Conservation (phyloP, 2,797 vertebrate genomes). For the Peromyscus eremicus region DNA sequence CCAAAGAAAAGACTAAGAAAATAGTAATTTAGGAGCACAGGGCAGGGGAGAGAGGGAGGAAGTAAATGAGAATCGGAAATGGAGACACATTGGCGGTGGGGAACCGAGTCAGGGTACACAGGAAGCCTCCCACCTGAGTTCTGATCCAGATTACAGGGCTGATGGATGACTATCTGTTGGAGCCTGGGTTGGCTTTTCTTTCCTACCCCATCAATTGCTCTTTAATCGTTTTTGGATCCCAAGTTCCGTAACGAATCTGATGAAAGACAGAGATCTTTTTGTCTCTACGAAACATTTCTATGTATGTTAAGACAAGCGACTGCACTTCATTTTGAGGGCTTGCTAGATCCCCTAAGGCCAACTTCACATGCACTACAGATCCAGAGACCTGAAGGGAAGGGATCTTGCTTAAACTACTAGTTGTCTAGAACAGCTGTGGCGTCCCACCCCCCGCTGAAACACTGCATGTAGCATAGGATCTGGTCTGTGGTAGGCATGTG, state of each 20-base stretch:
- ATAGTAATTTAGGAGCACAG: neutral
- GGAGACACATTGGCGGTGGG: neutral
- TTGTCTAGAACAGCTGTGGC: neutral
- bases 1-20: slow-evolving; percentile 35
- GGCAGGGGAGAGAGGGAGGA: neutral
- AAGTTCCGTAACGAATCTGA: neutral
- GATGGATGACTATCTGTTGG: neutral
- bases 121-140: neutral
- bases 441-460: neutral
- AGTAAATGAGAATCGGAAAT: neutral
- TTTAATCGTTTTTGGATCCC: neutral
- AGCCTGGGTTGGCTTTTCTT: neutral
- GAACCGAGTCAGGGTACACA: too few species aligned
- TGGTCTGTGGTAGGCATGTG: neutral
- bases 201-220: neutral
- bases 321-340: slow-evolving; percentile 27
- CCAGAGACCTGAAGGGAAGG: neutral
- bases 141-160: neutral
- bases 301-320: neutral
- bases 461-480: neutral
- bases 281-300: neutral
- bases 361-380: neutral
- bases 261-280: neutral
- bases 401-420: neutral
- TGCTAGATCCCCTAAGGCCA: neutral